phyloP scores from a whole-genome alignment of 2,113 vertebrate genomes.

The Crotalus horridus region DNA sequence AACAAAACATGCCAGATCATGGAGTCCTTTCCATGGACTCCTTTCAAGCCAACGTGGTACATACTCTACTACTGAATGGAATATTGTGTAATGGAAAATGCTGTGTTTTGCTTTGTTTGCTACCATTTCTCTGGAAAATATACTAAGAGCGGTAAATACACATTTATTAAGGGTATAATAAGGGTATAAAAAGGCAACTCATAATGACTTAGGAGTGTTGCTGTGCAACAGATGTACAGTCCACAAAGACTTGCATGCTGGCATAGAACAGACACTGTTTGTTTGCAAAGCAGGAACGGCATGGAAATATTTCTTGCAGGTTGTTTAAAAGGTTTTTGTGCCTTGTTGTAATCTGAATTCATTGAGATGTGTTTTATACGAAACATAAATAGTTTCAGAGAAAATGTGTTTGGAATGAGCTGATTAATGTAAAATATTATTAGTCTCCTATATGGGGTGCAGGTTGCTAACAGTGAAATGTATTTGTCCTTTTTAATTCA shows the following conservation, averaged over 20 bases:
- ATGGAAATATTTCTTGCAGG: not conserved
- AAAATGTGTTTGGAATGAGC: not conserved
- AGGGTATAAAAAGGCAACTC: not conserved
- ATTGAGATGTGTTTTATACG: not conserved
- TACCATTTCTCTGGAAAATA: not conserved
- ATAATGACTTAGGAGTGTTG: not conserved
- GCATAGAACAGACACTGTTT: not conserved
- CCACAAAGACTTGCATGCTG: not conserved
- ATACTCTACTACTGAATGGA: not conserved
- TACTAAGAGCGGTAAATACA: not conserved
- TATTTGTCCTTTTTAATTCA: not conserved
- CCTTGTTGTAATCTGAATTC: not conserved
- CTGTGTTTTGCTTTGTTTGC: not conserved
- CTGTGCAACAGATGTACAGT: not conserved
- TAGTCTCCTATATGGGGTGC: not conserved
- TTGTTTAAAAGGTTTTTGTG: not conserved
- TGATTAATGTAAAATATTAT: not conserved
- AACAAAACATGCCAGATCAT: not conserved
- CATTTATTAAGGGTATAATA: constrained; percentile 1
- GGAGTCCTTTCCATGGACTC: not conserved
- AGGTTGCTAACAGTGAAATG: not conserved
- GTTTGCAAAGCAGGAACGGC: no score
- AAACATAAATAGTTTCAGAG: not conserved
- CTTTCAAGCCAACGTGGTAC: not conserved
- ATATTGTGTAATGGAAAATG: not conserved